Conservation (phyloP, 2,797 vertebrate species). For the Sciurus carolinensis region DNA sequence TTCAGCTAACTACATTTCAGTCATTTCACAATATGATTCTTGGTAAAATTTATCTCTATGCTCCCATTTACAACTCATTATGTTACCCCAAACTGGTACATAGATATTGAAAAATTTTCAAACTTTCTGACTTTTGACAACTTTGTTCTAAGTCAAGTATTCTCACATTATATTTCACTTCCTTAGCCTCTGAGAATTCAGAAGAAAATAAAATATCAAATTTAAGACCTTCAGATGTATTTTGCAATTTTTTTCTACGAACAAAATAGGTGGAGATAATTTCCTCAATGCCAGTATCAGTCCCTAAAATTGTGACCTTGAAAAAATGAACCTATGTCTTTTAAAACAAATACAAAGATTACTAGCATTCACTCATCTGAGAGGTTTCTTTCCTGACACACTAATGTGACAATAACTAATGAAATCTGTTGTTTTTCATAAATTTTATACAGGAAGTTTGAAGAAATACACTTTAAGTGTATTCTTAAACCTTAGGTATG, state of each 20-base stretch:
- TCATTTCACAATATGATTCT: conserved; percentile 50
- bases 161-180: conserved; percentile 83
- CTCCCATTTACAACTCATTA: conserved; percentile 51
- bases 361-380: conserved; percentile 60
- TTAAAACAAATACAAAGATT: conserved; percentile 60
- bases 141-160: conserved; percentile 86
- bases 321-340: conserved; percentile 82
- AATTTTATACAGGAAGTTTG: conserved; percentile 83
- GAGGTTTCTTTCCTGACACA: conserved; percentile 65
- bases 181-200: conserved; percentile 73
- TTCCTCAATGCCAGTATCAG: conserved; percentile 71
- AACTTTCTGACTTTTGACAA: conserved; percentile 91
- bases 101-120: conserved; percentile 79
- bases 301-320: conserved; percentile 88
- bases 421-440: conserved; percentile 64
- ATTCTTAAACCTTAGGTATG: conserved; percentile 73
- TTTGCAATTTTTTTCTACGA: conserved; percentile 39
- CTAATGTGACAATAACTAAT: conserved; percentile 62
- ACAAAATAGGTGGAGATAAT: conserved; percentile 70
- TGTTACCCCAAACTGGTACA: conserved; percentile 62
- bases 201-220: conserved; percentile 78
- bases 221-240: conserved; percentile 62
- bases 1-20: conserved; percentile 71
- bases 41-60: conserved; percentile 53
- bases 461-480: conserved; percentile 71